These are phyloP conservation scores for Heteropelma amictum DNA, from an alignment of 2,888 invertebrate species.

Conservation along the genomic window DNA sequence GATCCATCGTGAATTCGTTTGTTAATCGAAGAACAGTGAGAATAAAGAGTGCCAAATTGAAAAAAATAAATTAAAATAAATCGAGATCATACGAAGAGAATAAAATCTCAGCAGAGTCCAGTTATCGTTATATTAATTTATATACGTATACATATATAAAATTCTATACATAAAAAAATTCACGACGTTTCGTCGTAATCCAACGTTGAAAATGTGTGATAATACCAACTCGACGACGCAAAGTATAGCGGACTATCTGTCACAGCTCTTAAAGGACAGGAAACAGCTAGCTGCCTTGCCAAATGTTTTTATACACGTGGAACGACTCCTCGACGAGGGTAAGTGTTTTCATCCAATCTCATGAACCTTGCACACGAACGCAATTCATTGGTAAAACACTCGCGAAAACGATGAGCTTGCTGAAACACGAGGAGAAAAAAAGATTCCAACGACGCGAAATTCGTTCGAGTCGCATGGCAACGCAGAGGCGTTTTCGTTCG, in stretches of 20 bases:
- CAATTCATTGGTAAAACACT: too few relatives aligned
- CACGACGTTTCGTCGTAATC: conserved; percentile 47
- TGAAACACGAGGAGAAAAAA: background rate
- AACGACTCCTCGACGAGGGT: conserved; percentile 99
- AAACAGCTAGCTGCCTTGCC: conserved; percentile 99
- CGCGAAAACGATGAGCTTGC: too few relatives aligned
- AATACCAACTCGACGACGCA: conserved; percentile 86
- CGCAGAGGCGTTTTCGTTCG: background rate
- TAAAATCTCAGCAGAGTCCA: conserved; percentile 17
- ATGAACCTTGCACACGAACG: background rate
- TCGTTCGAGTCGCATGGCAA: conserved; percentile 32
- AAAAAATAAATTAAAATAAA: background rate
- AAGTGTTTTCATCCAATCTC: conserved; percentile 74
- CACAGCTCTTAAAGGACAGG: conserved; percentile 99
- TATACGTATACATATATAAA: conserved; percentile 21
- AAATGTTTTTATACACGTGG: conserved; percentile 99
- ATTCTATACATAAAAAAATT: conserved; percentile 28
- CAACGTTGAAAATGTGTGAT: conserved; percentile 74
- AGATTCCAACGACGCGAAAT: background rate
- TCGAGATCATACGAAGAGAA: background rate
- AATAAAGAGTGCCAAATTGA: background rate
- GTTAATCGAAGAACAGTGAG: conserved; percentile 8
- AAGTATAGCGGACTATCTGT: conserved; percentile 99
- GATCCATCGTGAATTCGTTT: conserved; percentile 32
- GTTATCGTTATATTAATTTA: conserved; percentile 6